These are phyloP conservation scores for Heterotis niloticus DNA, from an alignment of 2,113 vertebrate genomes.

Conservation along the genomic window DNA sequence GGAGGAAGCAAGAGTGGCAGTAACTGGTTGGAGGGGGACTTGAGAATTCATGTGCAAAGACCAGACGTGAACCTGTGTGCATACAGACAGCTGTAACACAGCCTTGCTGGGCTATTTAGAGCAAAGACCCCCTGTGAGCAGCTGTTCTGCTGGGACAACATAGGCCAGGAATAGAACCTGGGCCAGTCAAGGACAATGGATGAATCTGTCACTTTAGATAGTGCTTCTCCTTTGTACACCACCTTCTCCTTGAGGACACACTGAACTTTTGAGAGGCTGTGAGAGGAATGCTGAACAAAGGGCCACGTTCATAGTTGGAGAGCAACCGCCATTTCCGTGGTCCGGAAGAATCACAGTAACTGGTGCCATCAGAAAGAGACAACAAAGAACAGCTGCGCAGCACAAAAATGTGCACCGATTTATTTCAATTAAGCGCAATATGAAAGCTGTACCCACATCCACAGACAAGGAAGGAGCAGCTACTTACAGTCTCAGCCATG, in stretches of 20 bases:
- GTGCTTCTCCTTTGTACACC: neutral
- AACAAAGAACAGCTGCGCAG: no score
- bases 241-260: neutral
- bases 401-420: neutral
- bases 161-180: conserved; percentile 22
- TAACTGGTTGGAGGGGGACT: no score
- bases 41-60: no score
- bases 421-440: neutral
- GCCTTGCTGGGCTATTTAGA: conserved; percentile 12
- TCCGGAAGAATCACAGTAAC: no score
- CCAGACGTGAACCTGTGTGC: no score
- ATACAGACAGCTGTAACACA: neutral
- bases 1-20: no score
- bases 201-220: neutral
- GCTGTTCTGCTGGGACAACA: conserved; percentile 7
- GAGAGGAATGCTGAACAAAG: neutral
- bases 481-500: conserved; percentile 93
- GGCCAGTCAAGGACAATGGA: conserved; percentile 26
- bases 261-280: no score
- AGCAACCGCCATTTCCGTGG: no score
- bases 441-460: no score
- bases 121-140: neutral
- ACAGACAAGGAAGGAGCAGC: neutral
- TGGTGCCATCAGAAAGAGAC: no score
- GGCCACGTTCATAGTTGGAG: neutral